Evolutionary conservation across 2,113 vertebrate species (phyloP), one percentile per base, ranked within the genome.

Genomic region (Proterorhinus semilunaris): DNA sequence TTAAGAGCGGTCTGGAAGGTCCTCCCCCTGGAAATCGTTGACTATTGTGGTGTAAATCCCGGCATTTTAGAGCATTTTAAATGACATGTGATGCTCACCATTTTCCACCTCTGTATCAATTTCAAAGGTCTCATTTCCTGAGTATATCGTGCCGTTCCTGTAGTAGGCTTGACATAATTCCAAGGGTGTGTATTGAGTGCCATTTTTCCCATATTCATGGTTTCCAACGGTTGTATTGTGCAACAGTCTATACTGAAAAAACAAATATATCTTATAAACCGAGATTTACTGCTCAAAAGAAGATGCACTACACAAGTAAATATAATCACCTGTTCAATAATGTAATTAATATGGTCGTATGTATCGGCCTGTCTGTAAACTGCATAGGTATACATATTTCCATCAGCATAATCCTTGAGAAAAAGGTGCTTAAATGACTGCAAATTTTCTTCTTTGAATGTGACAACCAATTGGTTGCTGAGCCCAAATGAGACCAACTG

Each of bases 391-490:
- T 93, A 91, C 51, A 92, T 90, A 69, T 86, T 85, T 58, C 83
- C 88, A 53, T 96, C 94, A 15, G 71, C 81, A 27, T 94, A 96
- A 13, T 92, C 93, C 87, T 98, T 98, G 51, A 98, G 79, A 78
- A 98, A 97, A 68, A 98, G 92, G 68, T 98, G 95, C 68, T 93
- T 96, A 88, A 98, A 98, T 4, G 95, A 92, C 74, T 94, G 64
- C 5, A 95, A 94, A 80, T 95, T 98, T 82, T 98, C 96, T 74
- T 96, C 95, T 82, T 95, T 96, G 86, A 98, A 98, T 17, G 92
- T 92, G 62, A 98, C 96, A 17, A 98, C 95, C 96, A 98, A 96
- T 82, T 98, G 95, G 87, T 98, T 98, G 83, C 95, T 98, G 71
- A 98, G 79, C 11, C 96, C 96, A 86, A 98, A 98, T 50, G 93